Conservation (phyloP, 1,140 invertebrate species). For the honey bee (Apis mellifera) region DNA sequence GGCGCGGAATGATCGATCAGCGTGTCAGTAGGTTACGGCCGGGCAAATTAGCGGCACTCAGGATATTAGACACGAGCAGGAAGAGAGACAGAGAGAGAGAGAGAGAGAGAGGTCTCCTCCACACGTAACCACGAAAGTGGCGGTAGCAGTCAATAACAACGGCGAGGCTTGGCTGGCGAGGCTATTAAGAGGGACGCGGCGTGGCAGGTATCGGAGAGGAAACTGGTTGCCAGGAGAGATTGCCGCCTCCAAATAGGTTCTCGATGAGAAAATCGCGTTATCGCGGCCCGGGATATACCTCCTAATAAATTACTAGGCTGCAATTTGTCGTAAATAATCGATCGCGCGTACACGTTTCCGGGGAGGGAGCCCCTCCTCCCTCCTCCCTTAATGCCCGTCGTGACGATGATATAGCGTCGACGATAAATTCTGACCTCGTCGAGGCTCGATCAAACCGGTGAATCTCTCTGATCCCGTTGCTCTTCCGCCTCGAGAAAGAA, state of each 20-base stretch:
- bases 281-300: conserved; percentile 18
- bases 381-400: not conserved
- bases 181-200: conserved; percentile 52
- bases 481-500: not conserved
- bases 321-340: conserved; percentile 42
- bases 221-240: conserved; percentile 54
- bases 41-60: conserved; percentile 77
- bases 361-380: not conserved
- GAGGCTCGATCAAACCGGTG: not conserved
- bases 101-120: not conserved
- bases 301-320: conserved; percentile 13
- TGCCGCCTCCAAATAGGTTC: conserved; percentile 41
- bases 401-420: not conserved
- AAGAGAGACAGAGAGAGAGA: not conserved
- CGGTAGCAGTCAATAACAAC: conserved; percentile 60
- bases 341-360: conserved; percentile 5
- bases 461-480: not conserved
- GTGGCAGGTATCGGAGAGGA: conserved; percentile 47
- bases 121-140: conserved; percentile 41
- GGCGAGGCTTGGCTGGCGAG: conserved; percentile 47
- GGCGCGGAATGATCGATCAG: conserved; percentile 72
- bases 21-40: conserved; percentile 70
- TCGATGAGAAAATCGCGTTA: conserved; percentile 47
- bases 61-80: conserved; percentile 75
- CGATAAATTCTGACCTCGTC: conserved; percentile 3